These are phyloP conservation scores for Tamias sibiricus DNA, from an alignment of 2,113 vertebrate species.

Conservation along the genomic window DNA sequence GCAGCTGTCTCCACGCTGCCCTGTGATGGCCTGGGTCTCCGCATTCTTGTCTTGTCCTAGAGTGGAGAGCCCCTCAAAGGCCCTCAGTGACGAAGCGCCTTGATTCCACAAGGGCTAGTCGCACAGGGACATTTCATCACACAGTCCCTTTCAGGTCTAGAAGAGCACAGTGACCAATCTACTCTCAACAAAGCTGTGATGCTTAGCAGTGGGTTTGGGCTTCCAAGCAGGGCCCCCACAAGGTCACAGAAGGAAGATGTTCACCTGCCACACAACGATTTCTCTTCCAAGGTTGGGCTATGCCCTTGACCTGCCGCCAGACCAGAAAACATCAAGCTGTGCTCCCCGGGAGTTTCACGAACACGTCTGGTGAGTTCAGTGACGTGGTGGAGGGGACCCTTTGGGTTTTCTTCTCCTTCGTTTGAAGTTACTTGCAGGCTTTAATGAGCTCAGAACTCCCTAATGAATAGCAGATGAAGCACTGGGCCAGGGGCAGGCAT, in stretches of 20 bases:
- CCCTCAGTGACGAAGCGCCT: neutral
- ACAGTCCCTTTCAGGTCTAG: neutral
- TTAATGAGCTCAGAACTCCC: neutral
- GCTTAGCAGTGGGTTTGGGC: neutral
- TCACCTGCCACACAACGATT: neutral
- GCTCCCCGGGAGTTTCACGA: neutral
- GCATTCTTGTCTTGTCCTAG: neutral
- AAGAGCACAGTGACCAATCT: neutral
- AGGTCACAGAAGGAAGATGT: neutral
- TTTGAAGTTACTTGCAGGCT: neutral
- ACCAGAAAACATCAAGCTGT: neutral
- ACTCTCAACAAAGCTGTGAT: neutral
- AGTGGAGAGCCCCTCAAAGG: neutral
- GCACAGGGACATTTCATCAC: neutral
- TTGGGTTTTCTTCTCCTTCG: neutral
- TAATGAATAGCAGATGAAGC: neutral
- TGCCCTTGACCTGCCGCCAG: neutral
- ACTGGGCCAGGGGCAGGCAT: neutral
- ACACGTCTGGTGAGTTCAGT: neutral
- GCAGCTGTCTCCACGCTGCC: rapidly evolving
- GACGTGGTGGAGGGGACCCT: neutral
- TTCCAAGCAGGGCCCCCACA: neutral
- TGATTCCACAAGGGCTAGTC: neutral
- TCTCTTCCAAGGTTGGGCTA: neutral
- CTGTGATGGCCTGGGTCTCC: neutral